Evolutionary conservation across 2,113 vertebrate species (phyloP).

Genomic region (Gymnarchus niloticus): DNA sequence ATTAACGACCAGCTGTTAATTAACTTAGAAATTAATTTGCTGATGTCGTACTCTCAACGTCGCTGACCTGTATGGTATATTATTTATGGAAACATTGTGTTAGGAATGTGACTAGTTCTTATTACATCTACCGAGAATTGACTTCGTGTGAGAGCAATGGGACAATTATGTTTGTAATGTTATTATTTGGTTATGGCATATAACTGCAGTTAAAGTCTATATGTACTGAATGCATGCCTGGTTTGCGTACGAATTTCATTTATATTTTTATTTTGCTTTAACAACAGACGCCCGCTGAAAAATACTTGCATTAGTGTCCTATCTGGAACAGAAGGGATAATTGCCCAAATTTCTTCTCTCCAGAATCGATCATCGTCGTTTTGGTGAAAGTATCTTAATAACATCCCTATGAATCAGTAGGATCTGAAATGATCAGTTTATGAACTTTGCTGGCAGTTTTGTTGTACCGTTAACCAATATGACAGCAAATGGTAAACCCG

Average conservation of each 20-base stretch:
- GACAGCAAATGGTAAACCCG: background rate
- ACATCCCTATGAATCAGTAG: background rate
- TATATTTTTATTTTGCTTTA: background rate
- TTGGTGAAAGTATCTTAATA: background rate
- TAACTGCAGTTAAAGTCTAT: background rate
- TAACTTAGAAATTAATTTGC: background rate
- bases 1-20: background rate
- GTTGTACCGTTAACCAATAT: background rate
- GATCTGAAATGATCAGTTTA: background rate
- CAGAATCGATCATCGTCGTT: background rate
- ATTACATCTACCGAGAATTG: background rate
- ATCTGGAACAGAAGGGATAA: background rate
- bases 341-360: background rate
- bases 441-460: background rate
- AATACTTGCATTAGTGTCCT: background rate
- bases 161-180: background rate
- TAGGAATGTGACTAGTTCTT: background rate
- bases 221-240: background rate
- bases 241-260: background rate
- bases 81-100: background rate
- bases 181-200: background rate
- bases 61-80: background rate
- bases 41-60: background rate
- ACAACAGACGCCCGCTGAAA: background rate
- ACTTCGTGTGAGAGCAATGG: background rate